Evolutionary conservation across 92 coral and sea anemone species (phyloP).

Genomic region (Porites lobata): DNA sequence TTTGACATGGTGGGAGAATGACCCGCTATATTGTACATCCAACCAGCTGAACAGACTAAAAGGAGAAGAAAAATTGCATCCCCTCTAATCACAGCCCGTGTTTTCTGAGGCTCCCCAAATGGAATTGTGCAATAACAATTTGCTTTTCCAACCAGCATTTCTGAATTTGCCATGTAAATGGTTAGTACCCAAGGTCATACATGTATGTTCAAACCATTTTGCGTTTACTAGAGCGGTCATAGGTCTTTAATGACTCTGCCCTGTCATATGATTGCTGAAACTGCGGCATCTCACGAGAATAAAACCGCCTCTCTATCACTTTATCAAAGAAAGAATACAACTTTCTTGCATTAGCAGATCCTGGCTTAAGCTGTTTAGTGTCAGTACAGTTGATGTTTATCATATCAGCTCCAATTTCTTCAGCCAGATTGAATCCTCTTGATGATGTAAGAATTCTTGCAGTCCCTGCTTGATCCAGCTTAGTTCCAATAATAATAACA

Average conservation of each 20-base stretch:
- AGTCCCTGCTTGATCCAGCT: constrained; percentile 92
- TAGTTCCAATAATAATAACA: constrained; percentile 93
- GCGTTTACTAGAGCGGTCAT: constrained; percentile 82
- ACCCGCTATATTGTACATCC: no score
- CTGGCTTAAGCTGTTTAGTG: constrained; percentile 73
- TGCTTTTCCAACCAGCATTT: no score
- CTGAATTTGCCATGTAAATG: background rate
- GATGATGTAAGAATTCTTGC: constrained; percentile 81
- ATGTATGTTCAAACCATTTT: constrained; percentile 67
- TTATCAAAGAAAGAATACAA: constrained; percentile 87
- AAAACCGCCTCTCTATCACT: constrained; percentile 92
- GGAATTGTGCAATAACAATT: no score
- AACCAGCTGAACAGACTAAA: no score
- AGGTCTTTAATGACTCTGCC: constrained; percentile 73
- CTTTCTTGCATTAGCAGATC: constrained; percentile 78
- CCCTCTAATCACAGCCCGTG: no score
- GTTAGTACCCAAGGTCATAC: background rate
- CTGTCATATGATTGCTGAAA: constrained; percentile 64
- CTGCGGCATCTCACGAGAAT: constrained; percentile 75
- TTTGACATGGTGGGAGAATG: no score
- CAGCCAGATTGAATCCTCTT: constrained; percentile 89
- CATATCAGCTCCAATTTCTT: constrained; percentile 98
- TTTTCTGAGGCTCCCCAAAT: no score
- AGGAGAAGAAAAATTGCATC: no score
- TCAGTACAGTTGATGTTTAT: constrained; percentile 90